Percentiles rank a stretch among this genome's conserved stretches.
Conservation (phyloP, 2,888 invertebrate genomes). For the Agonum fuliginosum region DNA sequence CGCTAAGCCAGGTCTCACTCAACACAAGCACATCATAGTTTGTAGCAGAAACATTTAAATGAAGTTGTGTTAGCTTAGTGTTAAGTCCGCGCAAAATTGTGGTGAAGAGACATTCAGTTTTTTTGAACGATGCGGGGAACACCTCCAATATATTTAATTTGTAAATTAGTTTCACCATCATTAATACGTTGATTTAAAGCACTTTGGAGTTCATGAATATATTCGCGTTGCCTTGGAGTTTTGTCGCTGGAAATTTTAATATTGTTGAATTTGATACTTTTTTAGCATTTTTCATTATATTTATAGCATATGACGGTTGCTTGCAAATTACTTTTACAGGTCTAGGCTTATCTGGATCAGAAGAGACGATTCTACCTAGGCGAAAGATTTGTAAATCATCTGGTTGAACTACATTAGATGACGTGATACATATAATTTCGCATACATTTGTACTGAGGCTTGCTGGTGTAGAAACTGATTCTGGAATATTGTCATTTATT, state of each 20-base stretch:
- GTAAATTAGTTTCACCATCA: too few species aligned
- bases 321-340: not conserved
- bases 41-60: too few species aligned
- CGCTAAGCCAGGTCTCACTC: not conserved
- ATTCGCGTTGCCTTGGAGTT: too few species aligned
- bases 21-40: too few species aligned
- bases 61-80: too few species aligned
- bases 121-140: too few species aligned
- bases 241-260: too few species aligned
- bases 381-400: not conserved
- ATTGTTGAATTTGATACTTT: not conserved
- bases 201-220: too few species aligned
- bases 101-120: too few species aligned
- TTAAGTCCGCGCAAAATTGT: too few species aligned
- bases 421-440: not conserved
- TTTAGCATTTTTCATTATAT: not conserved
- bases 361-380: not conserved
- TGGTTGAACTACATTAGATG: not conserved
- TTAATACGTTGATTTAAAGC: too few species aligned
- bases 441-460: not conserved
- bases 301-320: not conserved
- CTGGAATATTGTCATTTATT: not conserved
- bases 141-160: too few species aligned
- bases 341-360: not conserved
- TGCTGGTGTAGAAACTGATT: not conserved